These are phyloP conservation scores for Heliothis peltigera DNA, from an alignment of 2,888 invertebrate species.

Conservation along the genomic window DNA sequence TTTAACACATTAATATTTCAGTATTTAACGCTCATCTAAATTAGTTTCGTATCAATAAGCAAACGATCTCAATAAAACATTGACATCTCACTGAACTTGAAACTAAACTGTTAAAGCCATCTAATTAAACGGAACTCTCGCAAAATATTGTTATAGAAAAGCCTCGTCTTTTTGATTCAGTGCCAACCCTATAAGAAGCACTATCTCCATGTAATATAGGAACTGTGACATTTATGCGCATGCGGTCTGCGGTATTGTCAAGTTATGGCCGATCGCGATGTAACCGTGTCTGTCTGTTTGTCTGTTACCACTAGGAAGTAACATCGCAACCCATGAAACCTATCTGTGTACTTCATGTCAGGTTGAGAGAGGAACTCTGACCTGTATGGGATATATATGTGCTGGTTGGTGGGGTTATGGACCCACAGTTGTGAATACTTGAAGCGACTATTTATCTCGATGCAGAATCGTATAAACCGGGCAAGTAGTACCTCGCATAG, in stretches of 20 bases:
- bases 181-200: constrained; percentile 35
- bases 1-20: too few relatives aligned
- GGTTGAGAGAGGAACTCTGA: constrained; percentile 2
- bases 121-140: too few relatives aligned
- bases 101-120: too few relatives aligned
- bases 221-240: constrained; percentile 60
- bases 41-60: too few relatives aligned
- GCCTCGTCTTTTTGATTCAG: background rate
- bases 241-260: constrained; percentile 60
- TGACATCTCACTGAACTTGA: too few relatives aligned
- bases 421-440: background rate
- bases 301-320: constrained; percentile 31
- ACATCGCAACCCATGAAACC: constrained; percentile 19
- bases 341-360: constrained; percentile 8
- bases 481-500: too few relatives aligned
- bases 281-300: constrained; percentile 46
- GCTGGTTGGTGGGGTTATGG: background rate
- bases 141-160: too few relatives aligned
- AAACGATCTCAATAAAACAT: too few relatives aligned
- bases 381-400: background rate
- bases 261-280: constrained; percentile 52
- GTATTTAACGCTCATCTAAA: too few relatives aligned
- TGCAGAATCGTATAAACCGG: too few relatives aligned
- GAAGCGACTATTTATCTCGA: too few relatives aligned
- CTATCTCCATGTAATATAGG: constrained; percentile 54